Evolutionary conservation across 2,797 vertebrate species (phyloP).

Genomic region (Nyctalus aviator): DNA sequence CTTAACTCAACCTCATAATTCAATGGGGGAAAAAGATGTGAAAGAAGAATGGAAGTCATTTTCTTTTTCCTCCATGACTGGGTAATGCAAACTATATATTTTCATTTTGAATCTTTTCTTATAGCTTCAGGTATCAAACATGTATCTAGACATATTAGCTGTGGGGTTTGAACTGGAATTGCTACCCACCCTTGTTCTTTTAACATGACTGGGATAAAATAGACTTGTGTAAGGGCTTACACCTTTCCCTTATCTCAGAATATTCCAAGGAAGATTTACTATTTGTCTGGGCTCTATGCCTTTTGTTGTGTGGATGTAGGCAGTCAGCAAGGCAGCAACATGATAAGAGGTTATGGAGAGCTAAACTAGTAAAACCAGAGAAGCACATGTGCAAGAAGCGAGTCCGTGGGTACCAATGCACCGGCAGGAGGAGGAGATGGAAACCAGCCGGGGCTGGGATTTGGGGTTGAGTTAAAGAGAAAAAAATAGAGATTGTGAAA

Average conservation of each 20-base stretch:
- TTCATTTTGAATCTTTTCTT: not conserved
- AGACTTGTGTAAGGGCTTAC: not conserved
- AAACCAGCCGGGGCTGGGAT: too few species aligned
- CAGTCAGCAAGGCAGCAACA: not conserved
- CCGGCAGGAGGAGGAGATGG: not conserved
- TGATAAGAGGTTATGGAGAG: not conserved
- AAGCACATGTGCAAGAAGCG: not conserved
- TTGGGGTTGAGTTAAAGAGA: not conserved
- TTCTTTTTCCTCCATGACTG: not conserved
- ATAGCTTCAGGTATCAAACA: not conserved
- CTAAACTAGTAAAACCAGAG: not conserved
- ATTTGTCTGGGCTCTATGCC: not conserved
- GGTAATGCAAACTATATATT: not conserved
- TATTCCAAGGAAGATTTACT: not conserved
- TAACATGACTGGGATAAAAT: not conserved
- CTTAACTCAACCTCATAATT: not conserved
- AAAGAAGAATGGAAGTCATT: not conserved
- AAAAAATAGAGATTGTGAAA: not conserved
- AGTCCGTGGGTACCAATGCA: not conserved
- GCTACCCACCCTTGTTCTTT: not conserved
- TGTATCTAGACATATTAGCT: not conserved
- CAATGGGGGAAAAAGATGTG: not conserved
- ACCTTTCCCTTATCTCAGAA: not conserved
- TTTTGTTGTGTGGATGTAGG: not conserved
- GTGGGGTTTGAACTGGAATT: not conserved